Conservation (phyloP, 2,888 invertebrate genomes). For the Drosophila picticornis region DNA sequence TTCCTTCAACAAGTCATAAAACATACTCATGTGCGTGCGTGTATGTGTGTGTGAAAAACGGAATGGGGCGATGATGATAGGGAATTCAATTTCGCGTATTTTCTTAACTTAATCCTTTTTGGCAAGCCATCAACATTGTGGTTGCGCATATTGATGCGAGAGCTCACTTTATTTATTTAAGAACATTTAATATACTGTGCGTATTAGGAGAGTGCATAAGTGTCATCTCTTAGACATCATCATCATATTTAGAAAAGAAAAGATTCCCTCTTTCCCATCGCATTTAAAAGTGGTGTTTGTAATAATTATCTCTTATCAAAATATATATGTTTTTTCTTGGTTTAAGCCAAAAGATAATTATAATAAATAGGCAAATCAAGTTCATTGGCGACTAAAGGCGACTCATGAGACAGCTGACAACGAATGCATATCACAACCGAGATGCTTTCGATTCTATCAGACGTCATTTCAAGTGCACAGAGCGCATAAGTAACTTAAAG, state of each 20-base stretch:
- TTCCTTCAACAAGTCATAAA: constrained; percentile 62
- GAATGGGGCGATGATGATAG: constrained; percentile 30
- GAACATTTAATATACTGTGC: constrained; percentile 21
- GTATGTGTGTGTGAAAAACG: not conserved
- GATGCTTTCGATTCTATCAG: constrained; percentile 21
- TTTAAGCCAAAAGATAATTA: not conserved
- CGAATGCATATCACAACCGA: constrained; percentile 15
- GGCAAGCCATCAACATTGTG: constrained; percentile 43
- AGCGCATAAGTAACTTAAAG: constrained; percentile 42
- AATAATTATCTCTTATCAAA: constrained; percentile 6
- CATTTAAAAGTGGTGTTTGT: not conserved
- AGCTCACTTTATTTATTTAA: constrained; percentile 28
- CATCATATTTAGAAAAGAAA: not conserved
- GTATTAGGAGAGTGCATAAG: constrained; percentile 11
- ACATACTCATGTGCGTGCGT: constrained; percentile 20
- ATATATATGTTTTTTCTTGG: not conserved
- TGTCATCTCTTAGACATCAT: constrained; percentile 12
- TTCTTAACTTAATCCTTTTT: constrained; percentile 69
- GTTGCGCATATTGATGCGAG: constrained; percentile 11
- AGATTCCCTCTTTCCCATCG: not conserved
- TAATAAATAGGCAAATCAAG: not conserved
- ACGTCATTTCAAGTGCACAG: constrained; percentile 33
- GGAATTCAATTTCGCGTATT: constrained; percentile 75
- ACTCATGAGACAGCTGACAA: constrained; percentile 2
- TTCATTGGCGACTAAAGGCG: not conserved